Evolutionary conservation across 2,888 invertebrate genomes (phyloP), one percentile per base, ranked within the genome.

Genomic region (Silvanus unidentatus): DNA sequence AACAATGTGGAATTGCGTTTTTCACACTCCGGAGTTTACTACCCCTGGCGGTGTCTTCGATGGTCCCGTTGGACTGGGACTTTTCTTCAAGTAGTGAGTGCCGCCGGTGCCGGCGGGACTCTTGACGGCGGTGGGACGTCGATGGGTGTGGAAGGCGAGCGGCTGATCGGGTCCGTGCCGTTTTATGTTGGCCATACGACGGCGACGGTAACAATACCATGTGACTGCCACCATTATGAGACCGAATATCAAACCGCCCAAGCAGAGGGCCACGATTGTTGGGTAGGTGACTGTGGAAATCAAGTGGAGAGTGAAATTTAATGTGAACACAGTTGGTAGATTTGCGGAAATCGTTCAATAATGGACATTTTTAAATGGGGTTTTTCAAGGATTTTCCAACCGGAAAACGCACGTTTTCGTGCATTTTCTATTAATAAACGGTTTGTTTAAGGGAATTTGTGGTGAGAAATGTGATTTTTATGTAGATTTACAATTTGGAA

Each of bases 11-110:
- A n/a, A n/a, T n/a, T n/a, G n/a, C n/a, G n/a, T n/a, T n/a, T n/a
- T n/a, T n/a, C n/a, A n/a, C n/a, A n/a, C n/a, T n/a, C n/a, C n/a
- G n/a, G n/a, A n/a, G n/a, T 11, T 5, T 12, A 8, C 66, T 64
- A 75, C 74, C 48, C 72, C 77, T 1, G 79, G 79, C 3, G 78
- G 78, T 53, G 82, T 77, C 50, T 79, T 77, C 27, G 73, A 74
- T 54, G 81, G 66, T 66, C 79, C 76, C 3, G 91, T 90, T 0
- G 93, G 92, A 49, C 91, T 90, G 0, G 93, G 92, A n/a, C 88
- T 90, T 73, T 94, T 95, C 75, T 92, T 91, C 67, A 93, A 73
- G 72, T 91, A 92, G 69, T 91, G 90, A 16, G 79, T 75, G 9
- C 66, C 66, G 12, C 53, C 45, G 16, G 84, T 82, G 10, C 86